These are phyloP conservation scores for Gambusia yucatana DNA, from an alignment of 2,797 vertebrate species.

Conservation along the genomic window DNA sequence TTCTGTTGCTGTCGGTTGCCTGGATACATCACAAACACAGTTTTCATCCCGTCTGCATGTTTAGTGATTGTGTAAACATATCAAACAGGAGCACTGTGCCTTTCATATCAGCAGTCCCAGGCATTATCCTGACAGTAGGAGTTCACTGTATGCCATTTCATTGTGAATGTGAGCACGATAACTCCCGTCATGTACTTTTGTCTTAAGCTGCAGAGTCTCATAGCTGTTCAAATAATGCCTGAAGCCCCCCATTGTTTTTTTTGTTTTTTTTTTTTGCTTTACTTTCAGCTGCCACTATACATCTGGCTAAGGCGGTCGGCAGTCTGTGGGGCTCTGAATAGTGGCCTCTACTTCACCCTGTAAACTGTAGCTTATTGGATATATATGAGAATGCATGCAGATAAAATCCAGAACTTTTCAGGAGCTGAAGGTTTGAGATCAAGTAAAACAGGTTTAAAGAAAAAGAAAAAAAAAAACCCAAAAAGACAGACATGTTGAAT, in stretches of 20 bases:
- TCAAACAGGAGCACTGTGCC: constrained; percentile 22
- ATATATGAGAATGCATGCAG: constrained; percentile 30
- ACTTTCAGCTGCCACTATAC: constrained; percentile 54
- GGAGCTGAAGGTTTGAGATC: constrained; percentile 1
- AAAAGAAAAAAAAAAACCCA: neutral
- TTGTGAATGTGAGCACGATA: neutral
- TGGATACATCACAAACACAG: constrained; percentile 34
- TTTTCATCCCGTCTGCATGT: constrained; percentile 16
- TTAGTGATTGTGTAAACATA: constrained; percentile 19
- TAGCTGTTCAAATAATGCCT: constrained; percentile 16
- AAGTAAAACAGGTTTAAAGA: neutral
- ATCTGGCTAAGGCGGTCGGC: constrained; percentile 52
- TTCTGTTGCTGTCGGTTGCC: constrained; percentile 40
- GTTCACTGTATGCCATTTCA: constrained; percentile 13
- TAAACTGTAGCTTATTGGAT: constrained; percentile 27
- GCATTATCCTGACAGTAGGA: constrained; percentile 15
- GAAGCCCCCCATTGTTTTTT: constrained; percentile 11
- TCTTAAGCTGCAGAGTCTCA: constrained; percentile 3
- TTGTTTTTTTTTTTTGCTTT: constrained; percentile 15
- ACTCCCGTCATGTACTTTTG: constrained; percentile 12
- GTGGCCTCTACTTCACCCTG: constrained; percentile 50
- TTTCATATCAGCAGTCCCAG: constrained; percentile 49
- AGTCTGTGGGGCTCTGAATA: constrained; percentile 43
- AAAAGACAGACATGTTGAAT: neutral
- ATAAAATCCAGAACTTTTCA: constrained; percentile 13